phyloP scores from a whole-genome alignment of 2,113 vertebrate genomes.

The Bubo scandiacus region DNA sequence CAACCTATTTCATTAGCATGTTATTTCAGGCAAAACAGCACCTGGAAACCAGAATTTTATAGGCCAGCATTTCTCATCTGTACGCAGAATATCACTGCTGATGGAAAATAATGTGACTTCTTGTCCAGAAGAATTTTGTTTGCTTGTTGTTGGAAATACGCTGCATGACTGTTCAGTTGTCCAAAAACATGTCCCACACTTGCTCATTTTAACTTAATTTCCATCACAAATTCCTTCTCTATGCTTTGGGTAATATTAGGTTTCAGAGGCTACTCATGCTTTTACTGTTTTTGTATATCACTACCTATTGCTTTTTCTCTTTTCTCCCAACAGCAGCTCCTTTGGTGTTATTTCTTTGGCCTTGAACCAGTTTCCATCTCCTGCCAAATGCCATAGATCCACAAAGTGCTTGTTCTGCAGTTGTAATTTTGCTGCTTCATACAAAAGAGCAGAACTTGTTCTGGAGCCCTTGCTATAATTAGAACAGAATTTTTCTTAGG shows the following conservation, averaged over 20 bases:
- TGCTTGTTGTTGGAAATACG: neutral
- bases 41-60: neutral
- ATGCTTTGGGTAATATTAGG: neutral
- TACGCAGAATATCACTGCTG: neutral
- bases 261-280: neutral
- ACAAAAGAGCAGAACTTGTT: conserved; percentile 56
- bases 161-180: neutral
- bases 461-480: conserved; percentile 71
- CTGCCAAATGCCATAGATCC: conserved; percentile 60
- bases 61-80: neutral
- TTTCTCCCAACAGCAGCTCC: neutral
- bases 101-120: neutral
- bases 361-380: conserved; percentile 55
- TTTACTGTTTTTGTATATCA: neutral
- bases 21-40: neutral
- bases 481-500: conserved; percentile 63
- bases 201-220: neutral
- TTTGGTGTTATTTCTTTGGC: conserved; percentile 65
- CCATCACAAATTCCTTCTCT: neutral
- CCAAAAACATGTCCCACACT: neutral
- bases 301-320: neutral
- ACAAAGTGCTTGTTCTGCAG: conserved; percentile 73
- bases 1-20: neutral
- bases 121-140: neutral
- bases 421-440: conserved; percentile 72